Evolutionary conservation across 2,797 vertebrate species (phyloP).

Genomic region (Sebastes cheni): DNA sequence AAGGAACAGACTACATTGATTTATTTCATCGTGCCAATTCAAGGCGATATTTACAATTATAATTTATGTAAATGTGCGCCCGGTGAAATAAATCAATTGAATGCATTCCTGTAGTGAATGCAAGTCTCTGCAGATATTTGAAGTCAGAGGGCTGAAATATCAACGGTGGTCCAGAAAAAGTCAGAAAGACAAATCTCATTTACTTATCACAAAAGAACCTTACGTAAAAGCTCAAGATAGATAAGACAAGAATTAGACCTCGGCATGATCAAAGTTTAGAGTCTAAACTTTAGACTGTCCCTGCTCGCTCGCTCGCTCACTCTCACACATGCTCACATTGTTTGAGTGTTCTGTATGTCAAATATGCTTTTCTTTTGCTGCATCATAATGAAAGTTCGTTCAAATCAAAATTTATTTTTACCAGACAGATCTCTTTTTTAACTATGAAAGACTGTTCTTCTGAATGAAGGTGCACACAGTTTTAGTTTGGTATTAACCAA

Average conservation of each 20-base stretch:
- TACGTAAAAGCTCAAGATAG: background rate
- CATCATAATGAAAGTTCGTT: background rate
- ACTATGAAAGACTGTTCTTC: background rate
- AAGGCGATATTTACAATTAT: conserved; percentile 52
- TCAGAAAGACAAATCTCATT: conserved; percentile 9
- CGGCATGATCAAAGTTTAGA: background rate
- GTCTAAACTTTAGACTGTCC: background rate
- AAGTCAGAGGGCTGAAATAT: conserved; percentile 11
- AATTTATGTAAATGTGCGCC: conserved; percentile 55
- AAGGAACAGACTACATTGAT: conserved; percentile 37
- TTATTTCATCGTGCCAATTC: conserved; percentile 49
- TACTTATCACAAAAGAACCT: conserved; percentile 5
- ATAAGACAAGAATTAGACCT: background rate
- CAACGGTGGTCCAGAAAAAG: conserved; percentile 10
- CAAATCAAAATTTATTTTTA: background rate
- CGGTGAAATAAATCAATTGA: conserved; percentile 41
- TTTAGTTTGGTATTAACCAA: background rate
- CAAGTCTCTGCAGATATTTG: conserved; percentile 33
- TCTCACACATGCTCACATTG: conserved; percentile 11
- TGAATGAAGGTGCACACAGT: conserved; percentile 11
- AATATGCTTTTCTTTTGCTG: background rate
- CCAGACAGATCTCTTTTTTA: too few species aligned
- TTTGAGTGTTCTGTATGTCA: conserved; percentile 26
- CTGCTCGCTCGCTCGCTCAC: background rate
- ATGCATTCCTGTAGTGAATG: conserved; percentile 36